Evolutionary conservation across 2,113 vertebrate species (phyloP).

Genomic region (Trogon melanurus): DNA sequence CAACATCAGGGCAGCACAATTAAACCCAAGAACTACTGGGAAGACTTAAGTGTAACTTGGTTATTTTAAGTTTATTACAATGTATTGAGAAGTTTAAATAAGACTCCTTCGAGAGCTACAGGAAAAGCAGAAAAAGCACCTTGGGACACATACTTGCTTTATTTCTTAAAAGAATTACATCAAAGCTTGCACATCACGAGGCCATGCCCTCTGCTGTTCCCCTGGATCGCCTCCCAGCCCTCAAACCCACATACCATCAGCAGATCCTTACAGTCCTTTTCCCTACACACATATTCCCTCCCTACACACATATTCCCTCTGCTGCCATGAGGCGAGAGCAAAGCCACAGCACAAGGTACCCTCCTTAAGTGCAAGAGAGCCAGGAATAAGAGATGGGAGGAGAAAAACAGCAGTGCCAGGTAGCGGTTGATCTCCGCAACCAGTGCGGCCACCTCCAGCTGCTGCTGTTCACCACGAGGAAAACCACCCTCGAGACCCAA

Average conservation of each 20-base stretch:
- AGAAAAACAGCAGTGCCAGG: background rate
- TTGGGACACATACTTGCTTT: background rate
- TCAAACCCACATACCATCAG: background rate
- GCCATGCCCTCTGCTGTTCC: background rate
- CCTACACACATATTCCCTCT: accelerated
- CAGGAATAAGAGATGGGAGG: background rate
- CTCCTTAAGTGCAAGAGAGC: background rate
- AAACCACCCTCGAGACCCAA: background rate
- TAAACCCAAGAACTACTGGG: background rate
- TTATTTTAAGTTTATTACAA: too few relatives aligned
- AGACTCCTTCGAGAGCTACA: background rate
- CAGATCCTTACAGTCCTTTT: background rate
- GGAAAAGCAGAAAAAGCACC: background rate
- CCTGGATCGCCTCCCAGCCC: background rate
- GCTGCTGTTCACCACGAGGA: background rate
- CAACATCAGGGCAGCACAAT: background rate
- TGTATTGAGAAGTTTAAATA: background rate
- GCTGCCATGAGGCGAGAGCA: background rate
- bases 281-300: background rate
- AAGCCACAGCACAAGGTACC: background rate
- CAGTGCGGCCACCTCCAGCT: background rate
- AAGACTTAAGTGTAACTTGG: background rate
- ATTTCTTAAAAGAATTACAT: background rate
- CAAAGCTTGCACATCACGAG: background rate
- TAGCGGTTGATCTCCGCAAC: background rate